These are phyloP conservation scores for Metalampra italica DNA, from an alignment of 2,888 invertebrate species.

Conservation along the genomic window DNA sequence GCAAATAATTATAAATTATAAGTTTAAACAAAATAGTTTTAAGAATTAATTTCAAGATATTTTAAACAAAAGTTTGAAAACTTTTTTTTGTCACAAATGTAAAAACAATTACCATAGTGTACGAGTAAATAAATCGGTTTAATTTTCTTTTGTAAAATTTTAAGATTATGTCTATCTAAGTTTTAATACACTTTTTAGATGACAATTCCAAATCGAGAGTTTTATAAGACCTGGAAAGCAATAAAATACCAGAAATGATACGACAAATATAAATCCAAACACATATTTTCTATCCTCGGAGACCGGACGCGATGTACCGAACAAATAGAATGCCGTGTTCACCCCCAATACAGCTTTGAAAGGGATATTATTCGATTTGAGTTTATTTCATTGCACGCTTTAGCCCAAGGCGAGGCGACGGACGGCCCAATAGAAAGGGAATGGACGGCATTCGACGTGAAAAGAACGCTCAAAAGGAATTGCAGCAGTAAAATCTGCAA, in stretches of 20 bases:
- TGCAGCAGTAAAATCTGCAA: slow-evolving; percentile 12
- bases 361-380: slow-evolving; percentile 21
- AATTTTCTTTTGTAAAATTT: too few relatives aligned
- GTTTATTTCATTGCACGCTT: slow-evolving; percentile 29
- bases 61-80: too few relatives aligned
- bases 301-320: slow-evolving; percentile 10
- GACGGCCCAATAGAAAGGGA: slow-evolving; percentile 17
- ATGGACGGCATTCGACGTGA: slow-evolving; percentile 24
- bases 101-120: too few relatives aligned
- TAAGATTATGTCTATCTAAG: too few relatives aligned
- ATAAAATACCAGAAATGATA: slow-evolving; percentile 13
- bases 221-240: neutral
- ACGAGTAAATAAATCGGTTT: too few relatives aligned
- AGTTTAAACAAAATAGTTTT: too few relatives aligned
- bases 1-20: too few relatives aligned
- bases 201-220: neutral
- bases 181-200: too few relatives aligned
- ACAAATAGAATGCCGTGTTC: slow-evolving; percentile 23
- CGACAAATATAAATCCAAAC: slow-evolving; percentile 17
- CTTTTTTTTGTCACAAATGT: too few relatives aligned
- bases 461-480: slow-evolving; percentile 19
- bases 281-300: slow-evolving; percentile 14
- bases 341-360: neutral
- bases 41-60: too few relatives aligned
- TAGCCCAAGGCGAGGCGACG: slow-evolving; percentile 12